Evolutionary conservation across 1,140 invertebrate species (phyloP).

Genomic region (Pantala flavescens): DNA sequence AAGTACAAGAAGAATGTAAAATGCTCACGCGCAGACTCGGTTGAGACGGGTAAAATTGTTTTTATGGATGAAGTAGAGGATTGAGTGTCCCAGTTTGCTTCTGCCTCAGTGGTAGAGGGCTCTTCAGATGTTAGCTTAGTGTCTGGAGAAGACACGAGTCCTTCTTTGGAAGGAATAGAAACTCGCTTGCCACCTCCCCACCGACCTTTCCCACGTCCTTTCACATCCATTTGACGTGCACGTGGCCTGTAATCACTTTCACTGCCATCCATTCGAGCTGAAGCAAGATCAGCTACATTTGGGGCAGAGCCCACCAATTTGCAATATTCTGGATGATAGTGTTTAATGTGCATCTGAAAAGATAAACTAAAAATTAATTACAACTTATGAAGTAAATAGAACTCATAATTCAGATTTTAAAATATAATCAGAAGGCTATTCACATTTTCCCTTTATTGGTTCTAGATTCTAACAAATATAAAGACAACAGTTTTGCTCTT

Average conservation of each 20-base stretch:
- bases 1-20: too few relatives aligned
- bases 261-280: slow-evolving; percentile 54
- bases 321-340: slow-evolving; percentile 72
- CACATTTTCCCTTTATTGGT: too few relatives aligned
- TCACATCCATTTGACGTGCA: background rate
- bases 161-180: background rate
- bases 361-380: slow-evolving; percentile 16
- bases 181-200: background rate
- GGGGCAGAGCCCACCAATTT: slow-evolving; percentile 65
- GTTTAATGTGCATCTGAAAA: slow-evolving; percentile 72
- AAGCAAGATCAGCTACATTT: slow-evolving; percentile 74
- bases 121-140: background rate
- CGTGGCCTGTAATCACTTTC: background rate
- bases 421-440: too few relatives aligned
- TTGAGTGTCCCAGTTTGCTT: background rate
- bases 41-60: background rate
- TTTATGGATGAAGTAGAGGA: background rate
- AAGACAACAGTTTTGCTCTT: too few relatives aligned
- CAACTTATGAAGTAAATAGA: too few relatives aligned
- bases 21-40: too few relatives aligned
- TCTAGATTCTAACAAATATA: too few relatives aligned
- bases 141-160: background rate
- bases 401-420: too few relatives aligned
- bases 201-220: background rate
- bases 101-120: background rate